Base-by-base conservation (phyloP, 2,888 invertebrate species). In the Pyrocoelia pectoralis region DNA sequence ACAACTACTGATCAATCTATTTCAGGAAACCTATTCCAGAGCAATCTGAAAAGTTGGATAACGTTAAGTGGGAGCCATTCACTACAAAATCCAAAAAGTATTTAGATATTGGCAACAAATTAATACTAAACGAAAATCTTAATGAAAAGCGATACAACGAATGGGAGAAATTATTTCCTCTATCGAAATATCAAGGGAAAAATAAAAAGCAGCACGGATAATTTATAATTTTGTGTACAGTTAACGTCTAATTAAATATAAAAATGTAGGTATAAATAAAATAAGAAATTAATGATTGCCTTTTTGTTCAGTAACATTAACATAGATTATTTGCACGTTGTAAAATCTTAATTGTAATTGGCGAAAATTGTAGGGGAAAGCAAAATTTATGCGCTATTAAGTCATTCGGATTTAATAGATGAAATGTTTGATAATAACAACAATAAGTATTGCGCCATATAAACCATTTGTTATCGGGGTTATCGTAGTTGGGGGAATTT, bases 21-120 rank as follows among this genome's bases (percentile, higher is more conserved):
- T 75, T 28, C 75, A 88, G 83, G 73, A 86, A 80, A 74, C 86
- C 83, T 3, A 79, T 81, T 53, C 81, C 81, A 0, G 74, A 75
- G 8, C 69, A 74, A 12, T 73, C 76, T n/a, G 73, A 74, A 1
- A 65, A 73, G 9, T 71, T 81, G 53, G 76, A 76, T 48, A 77
- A 79, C 38, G 74, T 79, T 0, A 79, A 74, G 51, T 84, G 83
- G 83, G 78, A 80, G 43, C 78, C 79, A 15, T 81, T 78, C 46
- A 77, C 74, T 1, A 43, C 68, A 1, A 75, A 74, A 33, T 77
- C 74, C 18, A 77, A 81, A 51, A 79, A 80, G 59, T 83, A 82
- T 64, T 68, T 83, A 68, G 79, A 83, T 18, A 81, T 84, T 40
- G 78, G 77, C 8, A 73, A 79, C 28, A 75, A 77, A 52, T 68